phyloP scores from a whole-genome alignment of 1,140 invertebrate genomes.

The Polyergus mexicanus region DNA sequence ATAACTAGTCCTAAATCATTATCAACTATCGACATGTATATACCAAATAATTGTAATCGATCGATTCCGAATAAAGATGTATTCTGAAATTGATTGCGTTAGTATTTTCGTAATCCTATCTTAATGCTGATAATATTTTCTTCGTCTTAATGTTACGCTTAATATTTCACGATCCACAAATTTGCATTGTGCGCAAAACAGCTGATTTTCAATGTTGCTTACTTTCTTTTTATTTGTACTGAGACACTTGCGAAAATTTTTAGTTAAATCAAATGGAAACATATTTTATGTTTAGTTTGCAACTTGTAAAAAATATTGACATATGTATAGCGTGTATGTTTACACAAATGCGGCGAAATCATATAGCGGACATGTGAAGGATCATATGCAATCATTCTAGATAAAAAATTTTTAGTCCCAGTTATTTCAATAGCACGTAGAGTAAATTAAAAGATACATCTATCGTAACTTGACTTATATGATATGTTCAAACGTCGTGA shows the following conservation, averaged over 20 bases:
- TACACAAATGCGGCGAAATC: conserved; percentile 13
- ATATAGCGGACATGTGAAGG: background rate
- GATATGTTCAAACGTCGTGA: background rate
- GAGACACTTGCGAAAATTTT: conserved; percentile 19
- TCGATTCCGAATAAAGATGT: conserved; percentile 38
- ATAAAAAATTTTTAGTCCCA: background rate
- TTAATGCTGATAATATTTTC: background rate
- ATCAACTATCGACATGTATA: conserved; percentile 17
- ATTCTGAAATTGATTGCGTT: background rate
- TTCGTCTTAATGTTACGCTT: background rate
- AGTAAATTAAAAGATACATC: background rate
- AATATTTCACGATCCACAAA: background rate
- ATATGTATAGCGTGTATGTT: background rate
- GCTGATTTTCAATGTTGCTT: background rate
- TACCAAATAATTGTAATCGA: conserved; percentile 18
- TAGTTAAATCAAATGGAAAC: background rate
- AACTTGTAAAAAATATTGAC: background rate
- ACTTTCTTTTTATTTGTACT: background rate
- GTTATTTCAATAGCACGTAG: background rate
- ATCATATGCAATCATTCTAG: background rate
- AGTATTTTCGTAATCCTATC: background rate
- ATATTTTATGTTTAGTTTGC: background rate
- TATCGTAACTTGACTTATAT: background rate
- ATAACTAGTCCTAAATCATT: conserved; percentile 40
- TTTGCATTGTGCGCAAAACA: background rate